Evolutionary conservation across 2,888 invertebrate genomes (phyloP), one percentile per base, ranked within the genome.

Genomic region (Ormyrus pomaceus): DNA sequence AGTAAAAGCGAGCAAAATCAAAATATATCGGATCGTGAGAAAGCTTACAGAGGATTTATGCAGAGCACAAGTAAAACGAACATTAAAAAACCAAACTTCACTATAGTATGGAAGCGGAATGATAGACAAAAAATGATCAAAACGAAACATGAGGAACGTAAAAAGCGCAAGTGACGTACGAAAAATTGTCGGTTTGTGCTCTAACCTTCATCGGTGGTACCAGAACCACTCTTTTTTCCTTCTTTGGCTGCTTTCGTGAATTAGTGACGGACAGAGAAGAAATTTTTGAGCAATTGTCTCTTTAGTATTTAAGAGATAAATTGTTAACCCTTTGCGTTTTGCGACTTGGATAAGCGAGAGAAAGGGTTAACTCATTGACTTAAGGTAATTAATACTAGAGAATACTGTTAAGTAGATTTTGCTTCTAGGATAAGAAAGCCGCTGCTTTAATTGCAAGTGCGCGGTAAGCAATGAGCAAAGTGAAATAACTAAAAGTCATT

Each of bases 131-230:
- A 10, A 45, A 58, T 55, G 62, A 59, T 19, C 19, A 58, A 56
- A 34, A 6, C 46, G 8, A 53, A 50, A 68, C 48, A 76, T 61
- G 51, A 62, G 6, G 58, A 51, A 78, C 65, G 59, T 53, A 56
- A 71, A 50, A 65, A 65, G 69, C 56, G 59, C 59, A 77, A 76
- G 61, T 45, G 0, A 59, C 59, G 9, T 53, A 58, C 45, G 34
- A 62, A 79, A 77, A 74, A 65, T 72, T 70, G 62, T n/a, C 58
- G 46, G 9, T 74, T 72, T 78, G 72, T 77, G 68, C 78, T 85
- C 87, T 87, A 81, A 87, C 87, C 87, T 87, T 84, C 82, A 84
- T 83, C 0, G 86, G 86, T 83, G 86, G 85, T 77, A 87, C 84
- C 81, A 87, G 82, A 77, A 86, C 81, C 80, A 86, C 85, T 79